These are phyloP conservation scores for Tromatobia lineatoria DNA, from an alignment of 2,888 invertebrate species.

Conservation along the genomic window DNA sequence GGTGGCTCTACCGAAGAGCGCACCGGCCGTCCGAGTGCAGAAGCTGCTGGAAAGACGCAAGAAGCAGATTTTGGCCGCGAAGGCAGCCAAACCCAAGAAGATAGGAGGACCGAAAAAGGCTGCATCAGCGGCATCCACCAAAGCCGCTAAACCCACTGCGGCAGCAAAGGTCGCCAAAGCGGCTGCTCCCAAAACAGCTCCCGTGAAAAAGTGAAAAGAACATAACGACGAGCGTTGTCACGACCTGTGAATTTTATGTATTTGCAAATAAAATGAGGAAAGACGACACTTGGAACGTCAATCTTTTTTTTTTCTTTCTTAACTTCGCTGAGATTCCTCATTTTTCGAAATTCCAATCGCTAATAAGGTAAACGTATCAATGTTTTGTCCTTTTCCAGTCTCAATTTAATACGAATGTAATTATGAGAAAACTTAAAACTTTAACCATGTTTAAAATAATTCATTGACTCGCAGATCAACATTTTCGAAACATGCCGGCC, in stretches of 20 bases:
- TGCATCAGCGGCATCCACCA: slow-evolving; percentile 76
- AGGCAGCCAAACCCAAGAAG: slow-evolving; percentile 72
- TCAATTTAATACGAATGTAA: too few relatives aligned
- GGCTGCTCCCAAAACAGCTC: slow-evolving; percentile 67
- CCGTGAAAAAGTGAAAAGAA: slow-evolving; percentile 69
- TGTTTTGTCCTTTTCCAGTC: too few relatives aligned
- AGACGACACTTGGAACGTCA: slow-evolving; percentile 64
- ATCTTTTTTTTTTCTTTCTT: not conserved
- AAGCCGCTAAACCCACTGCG: slow-evolving; percentile 85
- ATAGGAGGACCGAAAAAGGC: slow-evolving; percentile 76
- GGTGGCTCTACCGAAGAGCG: slow-evolving; percentile 61
- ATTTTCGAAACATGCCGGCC: too few relatives aligned
- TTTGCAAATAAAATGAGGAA: slow-evolving; percentile 77
- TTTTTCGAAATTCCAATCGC: too few relatives aligned
- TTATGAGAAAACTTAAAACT: too few relatives aligned
- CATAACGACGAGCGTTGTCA: slow-evolving; percentile 60
- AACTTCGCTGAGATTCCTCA: not conserved
- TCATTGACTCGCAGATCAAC: too few relatives aligned
- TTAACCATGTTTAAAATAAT: too few relatives aligned
- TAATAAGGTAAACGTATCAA: too few relatives aligned
- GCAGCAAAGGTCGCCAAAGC: slow-evolving; percentile 43
- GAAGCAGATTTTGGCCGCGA: slow-evolving; percentile 70
- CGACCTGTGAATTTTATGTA: slow-evolving; percentile 75
- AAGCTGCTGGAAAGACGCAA: slow-evolving; percentile 68
- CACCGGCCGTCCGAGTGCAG: slow-evolving; percentile 56